Evolutionary conservation across 2,113 vertebrate species (phyloP).

Genomic region (Kryptolebias marmoratus): DNA sequence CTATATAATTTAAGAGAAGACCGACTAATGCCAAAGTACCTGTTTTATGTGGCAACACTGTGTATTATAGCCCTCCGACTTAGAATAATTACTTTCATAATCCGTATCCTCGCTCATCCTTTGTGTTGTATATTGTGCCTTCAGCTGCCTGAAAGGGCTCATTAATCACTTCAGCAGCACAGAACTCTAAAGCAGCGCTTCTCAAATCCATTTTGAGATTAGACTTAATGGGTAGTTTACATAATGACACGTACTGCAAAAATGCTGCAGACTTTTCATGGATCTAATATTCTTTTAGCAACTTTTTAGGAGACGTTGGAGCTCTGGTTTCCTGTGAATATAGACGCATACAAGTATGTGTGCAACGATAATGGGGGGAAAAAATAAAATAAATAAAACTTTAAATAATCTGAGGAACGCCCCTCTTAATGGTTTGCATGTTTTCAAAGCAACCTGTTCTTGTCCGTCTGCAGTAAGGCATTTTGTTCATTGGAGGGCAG

Average conservation of each 20-base stretch:
- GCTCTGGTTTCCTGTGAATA: neutral
- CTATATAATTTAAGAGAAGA: too few species aligned
- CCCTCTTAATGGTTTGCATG: neutral
- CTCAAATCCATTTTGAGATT: slow-evolving; percentile 24
- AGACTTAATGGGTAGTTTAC: slow-evolving; percentile 6
- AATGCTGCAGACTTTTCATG: too few species aligned
- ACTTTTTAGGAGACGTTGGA: neutral
- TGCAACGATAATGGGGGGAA: neutral
- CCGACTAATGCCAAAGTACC: too few species aligned
- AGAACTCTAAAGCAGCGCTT: neutral
- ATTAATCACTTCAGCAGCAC: slow-evolving; percentile 33
- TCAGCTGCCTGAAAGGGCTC: slow-evolving; percentile 16
- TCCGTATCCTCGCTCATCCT: slow-evolving; percentile 28
- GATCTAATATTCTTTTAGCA: too few species aligned
- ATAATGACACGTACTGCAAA: neutral
- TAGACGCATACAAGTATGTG: neutral
- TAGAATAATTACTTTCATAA: slow-evolving; percentile 39
- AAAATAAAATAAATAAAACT: neutral
- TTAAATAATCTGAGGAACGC: neutral
- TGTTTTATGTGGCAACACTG: too few species aligned
- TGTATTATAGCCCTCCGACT: neutral
- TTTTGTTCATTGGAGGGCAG: slow-evolving; percentile 63
- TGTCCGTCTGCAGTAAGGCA: slow-evolving; percentile 17
- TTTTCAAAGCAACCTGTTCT: neutral
- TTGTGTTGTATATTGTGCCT: slow-evolving; percentile 45